Evolutionary conservation across 2,797 vertebrate genomes (phyloP).

Genomic region (Gephyroberyx darwinii): DNA sequence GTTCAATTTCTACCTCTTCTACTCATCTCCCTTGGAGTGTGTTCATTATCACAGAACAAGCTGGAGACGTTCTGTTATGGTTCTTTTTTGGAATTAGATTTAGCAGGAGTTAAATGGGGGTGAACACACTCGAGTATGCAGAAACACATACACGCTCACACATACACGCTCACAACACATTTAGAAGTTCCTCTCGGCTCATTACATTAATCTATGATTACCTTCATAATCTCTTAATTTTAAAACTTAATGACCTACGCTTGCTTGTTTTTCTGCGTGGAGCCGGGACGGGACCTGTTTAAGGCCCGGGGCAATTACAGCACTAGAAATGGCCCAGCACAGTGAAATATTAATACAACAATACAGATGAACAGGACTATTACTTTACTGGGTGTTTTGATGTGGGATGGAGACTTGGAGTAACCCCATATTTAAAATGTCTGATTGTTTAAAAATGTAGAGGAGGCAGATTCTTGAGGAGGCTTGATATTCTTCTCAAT

Average conservation of each 20-base stretch:
- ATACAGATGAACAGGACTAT: neutral
- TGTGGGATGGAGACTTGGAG: neutral
- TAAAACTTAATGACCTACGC: constrained; percentile 49
- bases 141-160: constrained; percentile 6
- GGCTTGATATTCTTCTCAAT: neutral
- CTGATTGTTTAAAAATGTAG: neutral
- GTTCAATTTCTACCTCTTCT: constrained; percentile 56
- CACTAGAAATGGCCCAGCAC: constrained; percentile 12
- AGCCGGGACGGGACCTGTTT: constrained; percentile 25
- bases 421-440: neutral
- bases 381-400: neutral
- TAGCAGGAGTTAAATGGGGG: constrained; percentile 40
- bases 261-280: constrained; percentile 40
- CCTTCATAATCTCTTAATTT: constrained; percentile 44
- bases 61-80: constrained; percentile 44
- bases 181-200: constrained; percentile 34
- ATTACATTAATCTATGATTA: constrained; percentile 53
- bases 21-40: constrained; percentile 51
- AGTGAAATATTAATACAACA: constrained; percentile 23
- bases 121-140: constrained; percentile 22
- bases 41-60: constrained; percentile 59
- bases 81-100: constrained; percentile 56
- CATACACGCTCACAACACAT: constrained; percentile 18
- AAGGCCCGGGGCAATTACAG: constrained; percentile 28
- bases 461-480: neutral